Evolutionary conservation across 2,797 vertebrate genomes (phyloP), one percentile per base, ranked within the genome.

Genomic region (Clarias fuscus): DNA sequence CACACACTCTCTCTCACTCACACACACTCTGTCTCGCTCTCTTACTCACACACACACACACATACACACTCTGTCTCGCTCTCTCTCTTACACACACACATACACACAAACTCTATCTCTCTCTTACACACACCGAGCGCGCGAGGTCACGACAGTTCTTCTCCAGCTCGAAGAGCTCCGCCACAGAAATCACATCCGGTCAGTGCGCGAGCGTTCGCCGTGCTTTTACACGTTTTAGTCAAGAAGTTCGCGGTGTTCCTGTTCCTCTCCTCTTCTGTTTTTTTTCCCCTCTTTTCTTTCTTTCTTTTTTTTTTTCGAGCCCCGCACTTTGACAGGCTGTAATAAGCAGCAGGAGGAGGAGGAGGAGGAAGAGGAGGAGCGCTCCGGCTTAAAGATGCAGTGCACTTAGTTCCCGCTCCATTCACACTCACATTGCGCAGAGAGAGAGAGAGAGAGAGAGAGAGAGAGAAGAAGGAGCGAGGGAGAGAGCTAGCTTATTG

Each of bases 251-350:
- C 2, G 13, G 73, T 75, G 73, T 77, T 77, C 27, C 73, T 58
- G 4, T 77, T 77, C 73, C 75, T 77, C 56, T 37, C 7, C 8
- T 27, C 53, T 20, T 22, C 75, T 77, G 53, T 20, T 27, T 7
- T 30, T 30, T 37, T 43, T 27, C 27, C 30, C 22, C n/a, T 75
- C 13, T 73, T 24, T 73, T 11, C 67, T 17, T 14, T 24, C 7
- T 76, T 56, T 14, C 11, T 71, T 27, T 27, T 22, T 61, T 61
- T 59, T 61, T 92, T 91, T 92, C 15, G 24, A 90, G 92, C 93
- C 91, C 90, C 92, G 72, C 33, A 70, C 67, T 89, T 91, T 93
- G 92, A 92, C 92, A 93, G 91, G 81, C 89, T 81, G 89, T 88
- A 87, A 89, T 90, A 91, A 92, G 91, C 92, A 91, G 93, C 92